Conservation (phyloP, 2,113 vertebrate genomes). For the Equus quagga region DNA sequence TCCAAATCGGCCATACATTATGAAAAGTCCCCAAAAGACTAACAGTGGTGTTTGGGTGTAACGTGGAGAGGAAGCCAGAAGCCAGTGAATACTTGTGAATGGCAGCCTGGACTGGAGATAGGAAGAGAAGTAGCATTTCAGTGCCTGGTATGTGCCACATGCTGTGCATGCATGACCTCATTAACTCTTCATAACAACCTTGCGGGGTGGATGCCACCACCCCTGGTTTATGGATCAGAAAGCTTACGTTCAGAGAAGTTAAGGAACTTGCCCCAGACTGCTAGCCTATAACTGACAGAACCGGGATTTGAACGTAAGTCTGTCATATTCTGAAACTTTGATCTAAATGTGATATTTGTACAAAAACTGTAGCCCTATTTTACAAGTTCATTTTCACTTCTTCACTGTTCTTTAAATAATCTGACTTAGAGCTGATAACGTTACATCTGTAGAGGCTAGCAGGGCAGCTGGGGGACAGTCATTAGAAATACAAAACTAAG, state of each 20-base stretch:
- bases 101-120: neutral
- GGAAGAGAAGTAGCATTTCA: neutral
- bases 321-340: neutral
- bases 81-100: too few species aligned
- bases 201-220: fast-evolving
- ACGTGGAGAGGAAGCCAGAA: neutral
- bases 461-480: too few species aligned
- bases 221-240: too few species aligned
- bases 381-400: neutral
- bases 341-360: neutral
- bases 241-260: neutral
- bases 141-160: neutral
- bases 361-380: neutral
- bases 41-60: neutral
- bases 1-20: neutral
- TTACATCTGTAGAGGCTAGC: neutral
- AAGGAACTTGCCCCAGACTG: neutral
- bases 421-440: neutral
- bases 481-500: neutral
- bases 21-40: neutral
- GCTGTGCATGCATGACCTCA: neutral
- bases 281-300: neutral
- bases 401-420: neutral
- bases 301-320: neutral
- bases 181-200: fast-evolving